Base-by-base conservation (phyloP, 1,140 invertebrate species). In the Vanessa tameamea region DNA sequence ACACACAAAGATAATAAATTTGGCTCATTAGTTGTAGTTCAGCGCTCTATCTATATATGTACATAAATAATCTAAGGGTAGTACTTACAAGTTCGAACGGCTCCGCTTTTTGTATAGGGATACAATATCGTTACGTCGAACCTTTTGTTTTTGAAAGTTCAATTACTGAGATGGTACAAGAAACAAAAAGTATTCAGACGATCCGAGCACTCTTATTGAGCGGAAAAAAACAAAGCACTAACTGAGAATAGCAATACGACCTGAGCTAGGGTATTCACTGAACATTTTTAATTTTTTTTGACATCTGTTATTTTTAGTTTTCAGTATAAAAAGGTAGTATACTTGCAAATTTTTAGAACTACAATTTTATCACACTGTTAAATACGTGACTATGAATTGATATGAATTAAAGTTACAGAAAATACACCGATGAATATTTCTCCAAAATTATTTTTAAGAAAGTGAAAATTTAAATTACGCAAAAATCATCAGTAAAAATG, bases 161-260 rank as follows among this genome's bases (percentile, higher is more conserved):
- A 78, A 78, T 78, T 78, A 76, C 71, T 59, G 64, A 73, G 68
- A 78, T 76, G 71, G 77, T 80, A 80, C 55, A 77, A 79, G 75
- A 55, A 76, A 71, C 69, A 76, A 73, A 80, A 73, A 70, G 74
- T 73, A 76, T 73, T 78, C 71, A 67, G 73, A 73, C 59, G 74
- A 78, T 73, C 67, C 70, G 71, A 69, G 64, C 71, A 71, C 63
- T 78, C 69, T 76, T 78, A 80, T 80, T 75, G 71, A 76, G 76
- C 76, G 76, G 76, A 80, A 80, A 79, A 73, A 77, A 77, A 75
- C 74, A 78, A 73, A 78, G 63, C 55, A 47, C 71, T 78, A 69
- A 76, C 73, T 65, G 72, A 63, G 69, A 76, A 71, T 61, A 78
- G 57, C 43, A 63, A 73, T 64, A 76, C 71, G 61, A 71, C 43